Conservation (phyloP, 2,797 vertebrate genomes). For the Triplophysa yarkandensis region DNA sequence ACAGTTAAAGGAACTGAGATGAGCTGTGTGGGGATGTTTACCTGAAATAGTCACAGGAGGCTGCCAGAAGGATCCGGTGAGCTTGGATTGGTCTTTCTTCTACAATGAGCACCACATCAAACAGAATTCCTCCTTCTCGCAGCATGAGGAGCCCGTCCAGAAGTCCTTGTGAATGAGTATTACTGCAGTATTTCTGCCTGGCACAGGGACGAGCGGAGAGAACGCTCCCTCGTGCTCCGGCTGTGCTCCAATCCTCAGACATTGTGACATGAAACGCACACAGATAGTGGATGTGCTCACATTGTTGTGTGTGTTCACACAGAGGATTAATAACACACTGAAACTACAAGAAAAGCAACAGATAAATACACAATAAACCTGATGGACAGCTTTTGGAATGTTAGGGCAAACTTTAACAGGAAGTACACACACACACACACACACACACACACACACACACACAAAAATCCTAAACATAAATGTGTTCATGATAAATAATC, state of each 20-base stretch:
- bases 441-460: not conserved
- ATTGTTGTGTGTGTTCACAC: conserved; percentile 17
- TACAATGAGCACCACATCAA: conserved; percentile 90
- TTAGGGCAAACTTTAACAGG: not conserved
- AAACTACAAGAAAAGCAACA: not conserved
- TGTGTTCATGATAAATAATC: not conserved
- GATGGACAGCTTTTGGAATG: not conserved
- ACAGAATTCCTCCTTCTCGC: conserved; percentile 84
- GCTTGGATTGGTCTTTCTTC: conserved; percentile 88
- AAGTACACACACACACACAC: not conserved
- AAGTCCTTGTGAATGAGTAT: conserved; percentile 83
- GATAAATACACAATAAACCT: not conserved
- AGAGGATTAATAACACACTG: not conserved
- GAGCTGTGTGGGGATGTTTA: conserved; percentile 55
- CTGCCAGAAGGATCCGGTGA: conserved; percentile 93
- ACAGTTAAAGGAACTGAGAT: not conserved
- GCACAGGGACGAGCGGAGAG: conserved; percentile 65
- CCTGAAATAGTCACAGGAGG: conserved; percentile 97
- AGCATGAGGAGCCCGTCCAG: conserved; percentile 86
- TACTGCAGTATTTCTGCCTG: conserved; percentile 84
- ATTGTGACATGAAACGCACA: conserved; percentile 61
- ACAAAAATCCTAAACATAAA: not conserved
- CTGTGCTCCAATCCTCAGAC: conserved; percentile 77
- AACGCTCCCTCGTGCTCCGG: conserved; percentile 64
- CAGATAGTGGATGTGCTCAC: conserved; percentile 30